A percentile compares a stretch with the other conserved stretches of the same genome.
phyloP scores from a whole-genome alignment of 2,888 invertebrate genomes.

The Hartigia nigra region DNA sequence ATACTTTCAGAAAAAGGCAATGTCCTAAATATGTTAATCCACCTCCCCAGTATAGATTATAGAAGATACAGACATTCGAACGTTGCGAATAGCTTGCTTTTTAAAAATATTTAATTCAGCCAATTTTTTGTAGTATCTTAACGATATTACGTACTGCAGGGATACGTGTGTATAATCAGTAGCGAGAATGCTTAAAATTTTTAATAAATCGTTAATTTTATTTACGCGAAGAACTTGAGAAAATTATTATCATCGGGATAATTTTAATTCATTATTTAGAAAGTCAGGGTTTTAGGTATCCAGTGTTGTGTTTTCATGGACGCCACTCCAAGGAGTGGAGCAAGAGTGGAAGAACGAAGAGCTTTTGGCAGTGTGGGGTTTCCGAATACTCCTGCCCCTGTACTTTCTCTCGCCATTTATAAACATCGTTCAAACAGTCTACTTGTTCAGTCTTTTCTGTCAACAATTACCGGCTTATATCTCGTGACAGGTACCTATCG shows the following conservation, averaged over 20 bases:
- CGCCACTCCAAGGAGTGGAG: background rate
- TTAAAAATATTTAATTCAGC: too few species aligned
- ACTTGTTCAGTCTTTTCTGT: slow-evolving; percentile 56
- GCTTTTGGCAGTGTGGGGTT: slow-evolving; percentile 38
- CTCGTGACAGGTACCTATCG: slow-evolving; percentile 8
- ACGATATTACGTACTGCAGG: too few species aligned
- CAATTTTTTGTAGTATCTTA: too few species aligned
- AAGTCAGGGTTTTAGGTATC: background rate
- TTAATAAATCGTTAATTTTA: too few species aligned
- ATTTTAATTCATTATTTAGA: background rate
- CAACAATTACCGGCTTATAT: slow-evolving; percentile 46
- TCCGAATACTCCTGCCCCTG: slow-evolving; percentile 32
- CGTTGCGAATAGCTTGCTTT: too few species aligned
- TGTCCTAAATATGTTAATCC: too few species aligned
- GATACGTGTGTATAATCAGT: too few species aligned
- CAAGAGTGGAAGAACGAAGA: slow-evolving; percentile 11
- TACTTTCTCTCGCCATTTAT: slow-evolving; percentile 64
- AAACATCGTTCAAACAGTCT: slow-evolving; percentile 55
- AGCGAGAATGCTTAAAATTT: too few species aligned
- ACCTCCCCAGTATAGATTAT: too few species aligned
- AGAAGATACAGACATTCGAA: too few species aligned
- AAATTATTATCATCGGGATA: background rate
- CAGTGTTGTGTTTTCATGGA: background rate
- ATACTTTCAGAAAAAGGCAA: too few species aligned
- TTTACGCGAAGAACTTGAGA: background rate